Conservation (phyloP, 2,888 invertebrate genomes). For the Galerucella pusilla region DNA sequence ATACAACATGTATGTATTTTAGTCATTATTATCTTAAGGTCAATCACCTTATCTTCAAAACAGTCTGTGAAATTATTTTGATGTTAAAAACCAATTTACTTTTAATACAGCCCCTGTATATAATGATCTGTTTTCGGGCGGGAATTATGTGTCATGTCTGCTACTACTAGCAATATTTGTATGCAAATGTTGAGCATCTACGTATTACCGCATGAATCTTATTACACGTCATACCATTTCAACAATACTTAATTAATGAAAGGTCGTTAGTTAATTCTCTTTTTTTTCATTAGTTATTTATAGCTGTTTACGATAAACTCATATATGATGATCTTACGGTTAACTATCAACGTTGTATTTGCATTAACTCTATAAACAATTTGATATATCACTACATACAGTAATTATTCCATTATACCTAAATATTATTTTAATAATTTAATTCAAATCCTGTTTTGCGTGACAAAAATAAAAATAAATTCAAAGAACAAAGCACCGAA, state of each 20-base stretch:
- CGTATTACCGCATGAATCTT: background rate
- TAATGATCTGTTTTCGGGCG: background rate
- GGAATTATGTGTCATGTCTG: constrained; percentile 2
- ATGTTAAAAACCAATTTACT: too few relatives aligned
- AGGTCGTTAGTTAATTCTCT: background rate
- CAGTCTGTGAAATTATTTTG: too few relatives aligned
- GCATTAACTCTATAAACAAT: background rate
- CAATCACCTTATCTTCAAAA: too few relatives aligned
- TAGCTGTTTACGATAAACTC: background rate
- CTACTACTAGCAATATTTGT: background rate
- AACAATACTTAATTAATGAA: background rate
- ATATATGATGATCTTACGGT: constrained; percentile 1
- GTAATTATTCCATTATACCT: too few relatives aligned
- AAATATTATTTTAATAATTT: too few relatives aligned
- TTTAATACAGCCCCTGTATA: background rate
- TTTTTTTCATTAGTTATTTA: background rate
- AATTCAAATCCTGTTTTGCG: too few relatives aligned
- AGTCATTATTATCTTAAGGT: too few relatives aligned
- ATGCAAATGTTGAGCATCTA: background rate
- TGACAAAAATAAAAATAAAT: too few relatives aligned
- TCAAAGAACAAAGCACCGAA: too few relatives aligned
- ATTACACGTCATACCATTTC: background rate
- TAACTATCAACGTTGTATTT: background rate
- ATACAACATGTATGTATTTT: too few relatives aligned
- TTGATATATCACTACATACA: too few relatives aligned